phyloP scores from a whole-genome alignment of 2,797 vertebrate genomes.

The Liparis tanakae region DNA sequence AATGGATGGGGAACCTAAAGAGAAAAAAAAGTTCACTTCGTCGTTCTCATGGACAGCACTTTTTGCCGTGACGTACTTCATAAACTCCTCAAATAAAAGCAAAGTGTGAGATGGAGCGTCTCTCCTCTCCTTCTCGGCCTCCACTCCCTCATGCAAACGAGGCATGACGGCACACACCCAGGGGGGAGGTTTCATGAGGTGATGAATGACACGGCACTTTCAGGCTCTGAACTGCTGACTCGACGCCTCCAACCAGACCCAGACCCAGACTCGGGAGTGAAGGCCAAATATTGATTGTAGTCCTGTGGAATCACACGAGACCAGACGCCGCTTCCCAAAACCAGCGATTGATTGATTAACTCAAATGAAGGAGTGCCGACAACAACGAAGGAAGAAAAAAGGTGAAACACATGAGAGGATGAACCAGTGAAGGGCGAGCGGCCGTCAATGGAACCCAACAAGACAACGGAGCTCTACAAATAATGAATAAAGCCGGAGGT shows the following conservation, averaged over 20 bases:
- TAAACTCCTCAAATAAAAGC: background rate
- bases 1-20: background rate
- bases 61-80: background rate
- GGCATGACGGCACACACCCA: no score
- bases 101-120: no score
- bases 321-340: background rate
- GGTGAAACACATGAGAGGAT: conserved; percentile 9
- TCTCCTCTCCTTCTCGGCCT: no score
- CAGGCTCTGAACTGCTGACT: conserved; percentile 13
- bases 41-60: background rate
- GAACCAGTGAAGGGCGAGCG: background rate
- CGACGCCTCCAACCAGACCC: background rate
- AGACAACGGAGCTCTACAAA: conserved; percentile 24
- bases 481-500: conserved; percentile 41
- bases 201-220: conserved; percentile 51
- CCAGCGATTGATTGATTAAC: background rate
- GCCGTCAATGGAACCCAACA: conserved; percentile 12
- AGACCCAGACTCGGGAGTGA: background rate
- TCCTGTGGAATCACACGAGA: background rate
- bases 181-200: background rate
- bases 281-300: background rate
- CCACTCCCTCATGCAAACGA: no score
- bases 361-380: background rate
- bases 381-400: background rate
- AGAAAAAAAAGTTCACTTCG: background rate